Evolutionary conservation across 1,140 invertebrate genomes (phyloP).

Genomic region (Drosophila sulfurigaster): DNA sequence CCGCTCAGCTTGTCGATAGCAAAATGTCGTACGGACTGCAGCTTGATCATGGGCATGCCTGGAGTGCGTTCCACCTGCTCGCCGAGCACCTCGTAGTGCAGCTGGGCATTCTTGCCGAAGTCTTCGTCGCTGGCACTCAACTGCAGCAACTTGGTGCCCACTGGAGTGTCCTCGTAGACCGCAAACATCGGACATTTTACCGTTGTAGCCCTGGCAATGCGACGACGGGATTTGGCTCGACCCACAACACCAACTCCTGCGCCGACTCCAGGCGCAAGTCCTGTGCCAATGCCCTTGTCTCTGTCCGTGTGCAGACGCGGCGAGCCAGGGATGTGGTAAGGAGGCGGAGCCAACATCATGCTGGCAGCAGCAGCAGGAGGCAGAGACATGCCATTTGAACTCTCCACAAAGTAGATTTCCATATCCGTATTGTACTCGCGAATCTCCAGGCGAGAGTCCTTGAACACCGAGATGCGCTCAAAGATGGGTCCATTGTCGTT

Average conservation of each 20-base stretch:
- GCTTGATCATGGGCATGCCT: conserved; percentile 75
- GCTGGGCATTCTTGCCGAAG: conserved; percentile 89
- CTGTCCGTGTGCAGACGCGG: conserved; percentile 58
- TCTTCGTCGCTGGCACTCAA: conserved; percentile 94
- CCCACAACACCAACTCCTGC: conserved; percentile 20
- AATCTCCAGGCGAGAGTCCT: conserved; percentile 89
- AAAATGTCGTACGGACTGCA: conserved; percentile 88
- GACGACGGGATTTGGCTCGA: conserved; percentile 56
- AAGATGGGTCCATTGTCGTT: conserved; percentile 94
- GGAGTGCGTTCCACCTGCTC: conserved; percentile 87
- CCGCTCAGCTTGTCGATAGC: conserved; percentile 90
- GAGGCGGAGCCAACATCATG: conserved; percentile 69
- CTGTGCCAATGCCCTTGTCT: conserved; percentile 30
- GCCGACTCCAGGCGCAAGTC: background rate
- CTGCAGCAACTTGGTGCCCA: conserved; percentile 91
- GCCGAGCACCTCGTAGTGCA: conserved; percentile 91
- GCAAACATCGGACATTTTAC: conserved; percentile 87
- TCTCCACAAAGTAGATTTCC: conserved; percentile 86
- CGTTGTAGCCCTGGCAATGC: conserved; percentile 37
- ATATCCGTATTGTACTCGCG: conserved; percentile 86
- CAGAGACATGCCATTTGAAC: conserved; percentile 52
- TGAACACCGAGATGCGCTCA: conserved; percentile 88
- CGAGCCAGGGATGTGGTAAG: conserved; percentile 77
- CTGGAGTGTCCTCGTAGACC: conserved; percentile 91
- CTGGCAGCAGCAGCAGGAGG: conserved; percentile 72